Conservation (phyloP, 2,888 invertebrate genomes). For the Ennomos fuscantarius region DNA sequence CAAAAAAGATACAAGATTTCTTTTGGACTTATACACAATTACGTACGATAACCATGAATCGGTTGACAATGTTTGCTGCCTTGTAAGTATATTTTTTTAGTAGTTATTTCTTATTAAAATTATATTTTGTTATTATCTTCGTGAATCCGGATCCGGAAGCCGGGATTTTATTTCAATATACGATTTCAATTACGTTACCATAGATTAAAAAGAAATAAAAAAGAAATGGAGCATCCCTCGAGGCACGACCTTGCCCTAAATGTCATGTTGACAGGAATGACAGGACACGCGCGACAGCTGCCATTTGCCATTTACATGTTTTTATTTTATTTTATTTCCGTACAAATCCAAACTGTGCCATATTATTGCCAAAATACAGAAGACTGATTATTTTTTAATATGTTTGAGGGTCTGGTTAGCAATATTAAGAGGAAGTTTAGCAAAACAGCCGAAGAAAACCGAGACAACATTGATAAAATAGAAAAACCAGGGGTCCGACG, state of each 20-base stretch:
- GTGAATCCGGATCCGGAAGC: neutral
- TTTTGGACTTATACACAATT: constrained; percentile 93
- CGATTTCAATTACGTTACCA: constrained; percentile 22
- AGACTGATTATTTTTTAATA: constrained; percentile 79
- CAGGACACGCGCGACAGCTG: constrained; percentile 50
- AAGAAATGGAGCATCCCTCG: constrained; percentile 62
- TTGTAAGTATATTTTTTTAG: constrained; percentile 80
- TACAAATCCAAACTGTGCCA: constrained; percentile 65
- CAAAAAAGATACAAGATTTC: constrained; percentile 94
- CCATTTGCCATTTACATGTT: constrained; percentile 32
- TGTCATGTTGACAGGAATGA: constrained; percentile 74
- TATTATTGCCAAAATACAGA: constrained; percentile 68
- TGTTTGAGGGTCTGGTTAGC: constrained; percentile 76
- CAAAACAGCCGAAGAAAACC: constrained; percentile 63
- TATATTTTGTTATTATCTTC: neutral
- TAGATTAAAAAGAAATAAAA: constrained; percentile 44
- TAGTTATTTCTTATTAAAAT: neutral
- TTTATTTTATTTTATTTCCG: constrained; percentile 40
- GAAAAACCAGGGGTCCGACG: constrained; percentile 68
- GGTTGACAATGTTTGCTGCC: constrained; percentile 88
- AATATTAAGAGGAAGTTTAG: constrained; percentile 76
- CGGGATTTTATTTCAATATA: constrained; percentile 11
- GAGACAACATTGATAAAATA: constrained; percentile 49
- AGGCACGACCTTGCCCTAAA: constrained; percentile 72
- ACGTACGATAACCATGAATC: constrained; percentile 94